phyloP scores from a whole-genome alignment of 35 echinoderm and acorn worm genomes.

The Ophioderma brevispina region DNA sequence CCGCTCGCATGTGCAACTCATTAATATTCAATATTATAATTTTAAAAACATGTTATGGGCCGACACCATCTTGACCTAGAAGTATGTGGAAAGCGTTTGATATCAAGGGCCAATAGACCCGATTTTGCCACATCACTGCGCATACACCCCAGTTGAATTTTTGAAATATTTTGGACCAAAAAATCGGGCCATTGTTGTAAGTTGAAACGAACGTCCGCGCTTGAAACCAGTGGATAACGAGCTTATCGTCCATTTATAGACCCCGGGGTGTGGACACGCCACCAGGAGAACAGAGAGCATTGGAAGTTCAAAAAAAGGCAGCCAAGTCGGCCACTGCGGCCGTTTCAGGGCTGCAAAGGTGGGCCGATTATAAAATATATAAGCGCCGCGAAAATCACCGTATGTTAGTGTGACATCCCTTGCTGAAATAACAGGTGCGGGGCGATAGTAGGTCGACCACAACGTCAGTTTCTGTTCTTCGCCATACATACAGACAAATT shows the following conservation, averaged over 20 bases:
- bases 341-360: conserved; percentile 60
- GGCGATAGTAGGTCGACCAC: conserved; percentile 26
- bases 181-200: conserved; percentile 46
- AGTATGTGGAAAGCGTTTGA: neutral
- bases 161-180: conserved; percentile 19
- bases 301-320: conserved; percentile 64
- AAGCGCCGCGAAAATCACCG: conserved; percentile 34
- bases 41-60: neutral
- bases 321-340: conserved; percentile 53
- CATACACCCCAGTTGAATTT: conserved; percentile 59
- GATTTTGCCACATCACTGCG: conserved; percentile 49
- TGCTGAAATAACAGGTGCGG: conserved; percentile 41
- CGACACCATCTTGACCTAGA: neutral
- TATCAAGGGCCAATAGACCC: neutral
- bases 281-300: too few species aligned
- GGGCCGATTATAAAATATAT: too few species aligned
- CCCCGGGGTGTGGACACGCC: conserved; percentile 60
- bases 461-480: conserved; percentile 21
- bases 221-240: conserved; percentile 55
- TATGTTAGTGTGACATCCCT: conserved; percentile 29
- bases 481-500: conserved; percentile 41
- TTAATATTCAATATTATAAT: neutral
- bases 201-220: conserved; percentile 64
- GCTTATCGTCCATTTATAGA: conserved; percentile 55
- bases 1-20: neutral